Conservation (phyloP, 2,888 invertebrate genomes). For the Helleia helle region DNA sequence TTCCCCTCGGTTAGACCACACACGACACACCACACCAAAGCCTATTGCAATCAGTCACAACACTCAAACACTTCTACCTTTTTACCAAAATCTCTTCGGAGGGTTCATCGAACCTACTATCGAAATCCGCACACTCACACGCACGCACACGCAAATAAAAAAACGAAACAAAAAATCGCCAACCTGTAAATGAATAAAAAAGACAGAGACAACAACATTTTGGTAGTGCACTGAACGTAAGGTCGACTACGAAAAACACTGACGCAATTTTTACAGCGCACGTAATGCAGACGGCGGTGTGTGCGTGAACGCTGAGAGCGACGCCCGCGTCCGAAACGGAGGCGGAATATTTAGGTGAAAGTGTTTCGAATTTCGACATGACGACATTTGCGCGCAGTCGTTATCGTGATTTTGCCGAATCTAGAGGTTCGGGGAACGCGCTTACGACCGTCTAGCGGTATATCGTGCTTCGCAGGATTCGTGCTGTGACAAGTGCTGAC, state of each 20-base stretch:
- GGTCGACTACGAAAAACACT: slow-evolving; percentile 71
- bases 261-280: slow-evolving; percentile 73
- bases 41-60: slow-evolving; percentile 39
- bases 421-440: slow-evolving; percentile 63
- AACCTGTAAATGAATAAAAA: slow-evolving; percentile 57
- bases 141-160: slow-evolving; percentile 56
- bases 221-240: slow-evolving; percentile 54
- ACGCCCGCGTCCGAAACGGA: slow-evolving; percentile 73
- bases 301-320: slow-evolving; percentile 71
- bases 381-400: slow-evolving; percentile 74
- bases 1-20: slow-evolving; percentile 42
- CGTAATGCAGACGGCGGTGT: slow-evolving; percentile 67
- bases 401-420: slow-evolving; percentile 74
- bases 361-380: slow-evolving; percentile 75
- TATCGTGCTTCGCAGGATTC: slow-evolving; percentile 47
- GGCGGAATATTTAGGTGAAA: slow-evolving; percentile 75
- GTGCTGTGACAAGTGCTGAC: slow-evolving; percentile 50
- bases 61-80: slow-evolving; percentile 51
- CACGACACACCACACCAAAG: slow-evolving; percentile 37
- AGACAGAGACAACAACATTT: slow-evolving; percentile 72
- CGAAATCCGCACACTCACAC: slow-evolving; percentile 72
- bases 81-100: slow-evolving; percentile 64
- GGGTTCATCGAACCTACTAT: slow-evolving; percentile 68
- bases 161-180: slow-evolving; percentile 57
- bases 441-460: slow-evolving; percentile 34